Evolutionary conservation across 1,140 invertebrate species (phyloP), one percentile per base, ranked within the genome.

Genomic region (Brachionus koreanus): DNA sequence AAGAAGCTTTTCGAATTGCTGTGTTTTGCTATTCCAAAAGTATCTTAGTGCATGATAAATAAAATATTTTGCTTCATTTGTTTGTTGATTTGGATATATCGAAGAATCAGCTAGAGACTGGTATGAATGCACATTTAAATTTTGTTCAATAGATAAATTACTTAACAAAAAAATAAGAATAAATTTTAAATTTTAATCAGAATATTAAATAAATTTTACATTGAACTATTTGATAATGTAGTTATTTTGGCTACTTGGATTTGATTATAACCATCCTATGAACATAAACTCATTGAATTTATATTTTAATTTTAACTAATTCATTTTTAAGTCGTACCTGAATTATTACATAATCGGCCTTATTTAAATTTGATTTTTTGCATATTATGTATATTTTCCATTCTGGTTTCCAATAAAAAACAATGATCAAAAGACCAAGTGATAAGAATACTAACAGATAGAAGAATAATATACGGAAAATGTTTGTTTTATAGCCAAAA

Each of bases 391-490:
- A 92, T 19, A 96, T 89, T 84, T 92, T 90, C 88, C 93, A 91
- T 72, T 92, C 92, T 0, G 94, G 94, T 87, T 92, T 93, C 94
- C 95, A 97, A 86, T 95, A 93, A 86, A 95, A 93, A 46, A 96
- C 86, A 39, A 97, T 89, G 35, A 93, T 90, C 5, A 95, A 88
- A 6, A 93, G 85, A 33, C 95, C 95, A 16, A 90, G 88, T 9
- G 92, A 93, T 9, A 94, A 65, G 2, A 92, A 84, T 76, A 92
- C 92, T 5, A 90, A 88, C 0, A 92, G 72, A 89, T 91, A 92
- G 25, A 91, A 92, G 0, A 92, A 12, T 25, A 90, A 83, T 1
- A 88, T 90, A 83, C 88, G 89, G 1, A 89, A 23, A 42, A 84
- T 77, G 84, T 89, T 91, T 43, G 86, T 87, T 65, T 90, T 87